Evolutionary conservation across 2,888 invertebrate species (phyloP), one percentile per base, ranked within the genome.

Genomic region (Fissipunctia ypsillon): DNA sequence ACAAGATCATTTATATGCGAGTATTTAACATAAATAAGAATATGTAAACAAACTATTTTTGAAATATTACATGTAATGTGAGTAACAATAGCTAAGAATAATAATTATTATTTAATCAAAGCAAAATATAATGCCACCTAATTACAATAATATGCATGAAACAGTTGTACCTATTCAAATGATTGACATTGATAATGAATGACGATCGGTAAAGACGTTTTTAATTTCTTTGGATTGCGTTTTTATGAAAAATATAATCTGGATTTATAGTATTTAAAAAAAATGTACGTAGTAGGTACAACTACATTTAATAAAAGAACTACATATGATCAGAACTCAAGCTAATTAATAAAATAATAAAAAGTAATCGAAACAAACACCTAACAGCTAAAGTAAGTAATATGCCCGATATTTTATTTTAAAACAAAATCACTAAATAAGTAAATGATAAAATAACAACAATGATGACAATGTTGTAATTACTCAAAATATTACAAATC

Each of bases 21-120:
- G n/a, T 67, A 41, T 38, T 81, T 63, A 41, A 60, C 16, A 76
- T 76, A 61, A 70, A 61, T 60, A 31, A 25, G 19, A 67, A 76
- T 74, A 56, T 14, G 16, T 41, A 59, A 73, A 66, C 52, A 28
- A 52, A 48, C 6, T 5, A 35, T n/a, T 25, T 28, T 41, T 25
- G 12, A 25, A 50, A 48, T 31, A 14, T n/a, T 25, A 69, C 43
- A 28, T n/a, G 19, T 19, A 22, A n/a, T n/a, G 10, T 38, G 35
- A 61, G 67, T 43, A 28, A 74, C 31, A 56, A 31, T 70, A 70
- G 28, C 10, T 10, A n/a, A 70, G 28, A 59, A 59, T 64, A 59
- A 45, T 73, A n/a, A n/a, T n/a, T n/a, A 61, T 61, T 45, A 60
- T 63, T 61, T 66, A 14, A 35, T 66, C 12, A 64, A 25, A 22